phyloP scores from a whole-genome alignment of 2,888 invertebrate species.

The Heliconius aoede region DNA sequence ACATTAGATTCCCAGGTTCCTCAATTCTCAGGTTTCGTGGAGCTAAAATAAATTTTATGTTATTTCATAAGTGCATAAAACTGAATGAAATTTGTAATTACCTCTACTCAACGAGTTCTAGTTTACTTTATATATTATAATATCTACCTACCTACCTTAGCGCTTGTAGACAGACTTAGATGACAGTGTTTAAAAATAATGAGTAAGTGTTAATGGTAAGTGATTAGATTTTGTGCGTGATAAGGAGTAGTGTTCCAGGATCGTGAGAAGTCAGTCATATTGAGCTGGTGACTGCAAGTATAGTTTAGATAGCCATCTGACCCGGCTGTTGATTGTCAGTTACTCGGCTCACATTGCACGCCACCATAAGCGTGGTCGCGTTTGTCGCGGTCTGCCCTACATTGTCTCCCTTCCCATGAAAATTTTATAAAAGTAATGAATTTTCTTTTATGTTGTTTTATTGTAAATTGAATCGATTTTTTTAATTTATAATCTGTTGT shows the following conservation, averaged over 20 bases:
- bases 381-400: constrained; percentile 58
- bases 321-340: constrained; percentile 68
- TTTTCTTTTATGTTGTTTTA: constrained; percentile 3
- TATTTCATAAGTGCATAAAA: not conserved
- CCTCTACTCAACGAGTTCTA: not conserved
- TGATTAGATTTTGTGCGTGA: constrained; percentile 38
- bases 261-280: constrained; percentile 49
- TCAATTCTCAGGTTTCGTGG: no score
- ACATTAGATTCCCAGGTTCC: no score
- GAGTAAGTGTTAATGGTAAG: constrained; percentile 26
- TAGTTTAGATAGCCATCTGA: constrained; percentile 66
- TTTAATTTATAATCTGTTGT: no score
- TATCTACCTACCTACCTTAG: not conserved
- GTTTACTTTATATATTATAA: not conserved
- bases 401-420: constrained; percentile 57
- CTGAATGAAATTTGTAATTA: not conserved
- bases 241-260: constrained; percentile 35
- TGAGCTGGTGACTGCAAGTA: constrained; percentile 42
- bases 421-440: constrained; percentile 45
- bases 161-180: not conserved
- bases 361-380: constrained; percentile 64
- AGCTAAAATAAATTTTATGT: not conserved
- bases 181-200: constrained; percentile 31
- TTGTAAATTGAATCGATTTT: no score
- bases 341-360: constrained; percentile 70